phyloP scores from a whole-genome alignment of 2,888 invertebrate genomes.

The Nasonovia ribisnigri region DNA sequence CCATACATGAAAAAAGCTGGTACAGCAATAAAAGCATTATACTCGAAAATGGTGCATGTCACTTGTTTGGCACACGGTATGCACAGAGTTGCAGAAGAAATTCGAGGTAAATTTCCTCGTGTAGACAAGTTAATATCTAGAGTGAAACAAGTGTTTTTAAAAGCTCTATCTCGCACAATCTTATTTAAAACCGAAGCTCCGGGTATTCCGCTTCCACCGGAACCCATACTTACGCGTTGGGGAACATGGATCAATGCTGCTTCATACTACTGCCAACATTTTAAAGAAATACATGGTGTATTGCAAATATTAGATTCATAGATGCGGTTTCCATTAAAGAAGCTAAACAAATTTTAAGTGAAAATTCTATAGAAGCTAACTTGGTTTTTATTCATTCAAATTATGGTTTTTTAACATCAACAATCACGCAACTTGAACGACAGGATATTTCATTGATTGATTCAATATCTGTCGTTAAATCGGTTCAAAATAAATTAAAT shows the following conservation, averaged over 20 bases:
- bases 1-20: too few species aligned
- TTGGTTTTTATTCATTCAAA: too few species aligned
- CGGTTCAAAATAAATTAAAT: too few species aligned
- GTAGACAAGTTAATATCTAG: constrained; percentile 67
- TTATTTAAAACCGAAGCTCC: constrained; percentile 68
- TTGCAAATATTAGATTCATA: background rate
- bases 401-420: too few species aligned
- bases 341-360: too few species aligned
- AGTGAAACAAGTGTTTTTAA: constrained; percentile 67
- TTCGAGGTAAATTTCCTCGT: constrained; percentile 66
- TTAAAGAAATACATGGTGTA: constrained; percentile 66
- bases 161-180: constrained; percentile 67
- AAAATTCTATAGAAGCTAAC: too few species aligned
- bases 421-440: too few species aligned
- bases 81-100: background rate
- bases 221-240: constrained; percentile 69
- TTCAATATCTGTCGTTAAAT: too few species aligned
- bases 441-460: too few species aligned
- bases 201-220: constrained; percentile 68
- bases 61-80: background rate
- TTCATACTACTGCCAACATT: constrained; percentile 68
- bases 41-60: background rate
- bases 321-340: too few species aligned
- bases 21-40: too few species aligned
- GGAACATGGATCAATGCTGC: constrained; percentile 69